phyloP scores from a whole-genome alignment of 2,888 invertebrate species.

The Anticlea derivata region DNA sequence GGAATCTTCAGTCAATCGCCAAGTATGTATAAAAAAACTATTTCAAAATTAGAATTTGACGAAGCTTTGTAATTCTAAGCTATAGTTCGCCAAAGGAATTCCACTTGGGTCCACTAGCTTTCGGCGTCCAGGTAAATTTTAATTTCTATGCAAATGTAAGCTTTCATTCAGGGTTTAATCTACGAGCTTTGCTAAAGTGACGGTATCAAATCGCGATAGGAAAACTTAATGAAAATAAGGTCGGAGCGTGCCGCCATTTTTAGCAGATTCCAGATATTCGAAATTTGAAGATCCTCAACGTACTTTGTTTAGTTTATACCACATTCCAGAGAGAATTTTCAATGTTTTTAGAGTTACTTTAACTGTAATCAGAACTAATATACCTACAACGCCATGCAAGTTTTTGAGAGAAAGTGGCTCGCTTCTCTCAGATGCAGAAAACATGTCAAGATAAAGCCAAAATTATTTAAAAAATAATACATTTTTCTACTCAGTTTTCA shows the following conservation, averaged over 20 bases:
- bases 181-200: conserved; percentile 70
- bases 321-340: too few relatives aligned
- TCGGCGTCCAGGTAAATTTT: conserved; percentile 78
- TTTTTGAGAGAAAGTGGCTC: too few relatives aligned
- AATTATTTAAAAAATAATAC: too few relatives aligned
- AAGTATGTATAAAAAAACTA: conserved; percentile 36
- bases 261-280: conserved; percentile 20
- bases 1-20: conserved; percentile 18
- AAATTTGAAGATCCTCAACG: conserved; percentile 4
- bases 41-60: conserved; percentile 54
- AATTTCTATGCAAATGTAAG: conserved; percentile 83
- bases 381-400: too few relatives aligned
- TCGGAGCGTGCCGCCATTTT: conserved; percentile 36
- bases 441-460: too few relatives aligned
- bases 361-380: too few relatives aligned
- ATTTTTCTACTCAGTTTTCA: not conserved
- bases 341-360: too few relatives aligned
- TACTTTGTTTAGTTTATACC: conserved; percentile 5
- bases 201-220: conserved; percentile 67
- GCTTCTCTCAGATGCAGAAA: too few relatives aligned
- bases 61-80: conserved; percentile 53
- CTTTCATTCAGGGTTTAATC: conserved; percentile 76
- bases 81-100: conserved; percentile 66
- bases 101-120: conserved; percentile 69
- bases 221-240: conserved; percentile 78